Percentiles rank a stretch among this genome's conserved stretches.
Conservation (phyloP, 2,888 invertebrate genomes). For the Amiota communis region DNA sequence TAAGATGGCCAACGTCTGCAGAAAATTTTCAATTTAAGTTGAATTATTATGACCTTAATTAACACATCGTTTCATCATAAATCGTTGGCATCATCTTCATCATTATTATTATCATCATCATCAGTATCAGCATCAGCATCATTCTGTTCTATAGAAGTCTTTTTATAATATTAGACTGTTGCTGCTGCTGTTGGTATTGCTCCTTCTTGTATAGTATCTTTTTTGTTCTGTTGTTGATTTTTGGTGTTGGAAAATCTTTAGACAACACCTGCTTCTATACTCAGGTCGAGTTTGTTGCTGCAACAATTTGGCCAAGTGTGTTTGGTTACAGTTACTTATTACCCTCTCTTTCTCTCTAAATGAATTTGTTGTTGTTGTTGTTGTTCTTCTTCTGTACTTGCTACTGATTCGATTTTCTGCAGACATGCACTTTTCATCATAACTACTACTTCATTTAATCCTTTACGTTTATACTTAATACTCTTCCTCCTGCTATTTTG, state of each 20-base stretch:
- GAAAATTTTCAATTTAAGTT: conserved; percentile 67
- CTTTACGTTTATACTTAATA: conserved; percentile 55
- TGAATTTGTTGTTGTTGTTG: neutral
- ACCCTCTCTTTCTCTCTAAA: neutral
- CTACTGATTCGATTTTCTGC: conserved; percentile 66
- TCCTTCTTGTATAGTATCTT: neutral
- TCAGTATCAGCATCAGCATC: neutral
- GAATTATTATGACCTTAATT: conserved; percentile 71
- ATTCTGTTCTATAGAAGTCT: neutral
- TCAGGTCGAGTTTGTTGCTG: neutral
- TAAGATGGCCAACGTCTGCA: conserved; percentile 3
- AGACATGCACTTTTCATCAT: conserved; percentile 63
- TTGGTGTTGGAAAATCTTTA: conserved; percentile 18
- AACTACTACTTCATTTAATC: conserved; percentile 47
- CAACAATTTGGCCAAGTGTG: neutral
- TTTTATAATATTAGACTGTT: neutral
- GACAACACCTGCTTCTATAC: conserved; percentile 19
- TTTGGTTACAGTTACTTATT: neutral
- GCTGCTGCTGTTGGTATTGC: neutral
- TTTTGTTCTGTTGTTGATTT: conserved; percentile 17
- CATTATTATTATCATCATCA: neutral
- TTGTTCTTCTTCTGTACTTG: conserved; percentile 5
- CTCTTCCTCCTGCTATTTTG: neutral
- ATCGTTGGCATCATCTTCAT: conserved; percentile 46
- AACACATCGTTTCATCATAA: conserved; percentile 70